These are phyloP conservation scores for Passer montanus DNA, from an alignment of 2,113 vertebrate species.

Conservation along the genomic window DNA sequence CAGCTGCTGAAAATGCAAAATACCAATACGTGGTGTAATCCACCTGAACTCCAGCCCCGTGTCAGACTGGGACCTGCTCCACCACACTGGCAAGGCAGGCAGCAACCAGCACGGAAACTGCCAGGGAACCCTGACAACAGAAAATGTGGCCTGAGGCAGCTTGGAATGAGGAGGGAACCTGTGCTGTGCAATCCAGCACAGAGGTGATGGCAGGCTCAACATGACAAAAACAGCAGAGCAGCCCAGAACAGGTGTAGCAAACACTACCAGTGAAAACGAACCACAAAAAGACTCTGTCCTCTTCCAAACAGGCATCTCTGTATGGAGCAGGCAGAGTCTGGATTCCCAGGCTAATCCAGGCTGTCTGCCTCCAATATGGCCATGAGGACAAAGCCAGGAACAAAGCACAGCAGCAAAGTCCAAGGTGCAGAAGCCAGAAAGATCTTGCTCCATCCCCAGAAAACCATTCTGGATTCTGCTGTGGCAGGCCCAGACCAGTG, in stretches of 20 bases:
- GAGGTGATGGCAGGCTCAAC: background rate
- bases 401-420: background rate
- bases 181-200: background rate
- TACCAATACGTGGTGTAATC: rapidly evolving
- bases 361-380: rapidly evolving
- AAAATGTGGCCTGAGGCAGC: background rate
- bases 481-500: background rate
- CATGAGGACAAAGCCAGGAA: background rate
- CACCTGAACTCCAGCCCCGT: background rate
- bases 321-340: background rate
- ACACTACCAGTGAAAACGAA: background rate
- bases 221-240: background rate
- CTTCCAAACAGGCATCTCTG: background rate
- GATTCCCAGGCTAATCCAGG: background rate
- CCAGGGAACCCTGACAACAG: background rate
- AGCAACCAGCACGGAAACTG: background rate
- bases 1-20: background rate
- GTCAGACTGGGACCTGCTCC: background rate
- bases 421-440: background rate
- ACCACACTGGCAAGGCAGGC: background rate
- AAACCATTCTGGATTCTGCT: background rate
- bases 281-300: background rate
- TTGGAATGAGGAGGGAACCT: background rate
- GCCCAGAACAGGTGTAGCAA: background rate
- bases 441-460: background rate